A percentile compares a stretch with the other conserved stretches of the same genome.
phyloP scores from a whole-genome alignment of 2,888 invertebrate genomes.

The Rhagium mordax region DNA sequence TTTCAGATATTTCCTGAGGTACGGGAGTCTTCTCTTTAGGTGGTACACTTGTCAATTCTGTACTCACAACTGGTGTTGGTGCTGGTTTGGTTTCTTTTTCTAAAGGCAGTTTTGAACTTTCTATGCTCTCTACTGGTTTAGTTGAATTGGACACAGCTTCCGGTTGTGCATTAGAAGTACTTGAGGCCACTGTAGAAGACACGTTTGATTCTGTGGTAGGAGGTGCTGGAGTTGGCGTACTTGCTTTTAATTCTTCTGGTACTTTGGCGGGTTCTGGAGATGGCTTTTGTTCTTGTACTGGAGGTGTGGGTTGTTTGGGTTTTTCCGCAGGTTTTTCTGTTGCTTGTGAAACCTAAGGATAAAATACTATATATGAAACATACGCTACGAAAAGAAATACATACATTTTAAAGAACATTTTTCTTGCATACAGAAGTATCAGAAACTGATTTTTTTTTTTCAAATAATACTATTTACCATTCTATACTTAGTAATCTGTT shows the following conservation, averaged over 20 bases:
- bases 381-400: no score
- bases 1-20: slow-evolving; percentile 22
- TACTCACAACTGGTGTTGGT: not conserved
- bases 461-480: no score
- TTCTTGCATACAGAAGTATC: no score
- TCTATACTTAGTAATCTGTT: no score
- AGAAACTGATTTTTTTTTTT: no score
- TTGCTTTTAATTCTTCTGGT: slow-evolving; percentile 53
- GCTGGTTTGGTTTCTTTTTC: slow-evolving; percentile 6
- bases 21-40: slow-evolving; percentile 11
- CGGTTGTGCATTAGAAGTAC: slow-evolving; percentile 16
- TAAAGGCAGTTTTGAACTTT: slow-evolving; percentile 1
- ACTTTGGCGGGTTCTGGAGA: slow-evolving; percentile 51
- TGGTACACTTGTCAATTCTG: slow-evolving; percentile 6
- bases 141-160: slow-evolving; percentile 8
- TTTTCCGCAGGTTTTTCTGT: slow-evolving; percentile 29
- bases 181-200: slow-evolving; percentile 23
- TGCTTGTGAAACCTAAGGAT: slow-evolving; percentile 21
- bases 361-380: not conserved
- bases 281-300: slow-evolving; percentile 34
- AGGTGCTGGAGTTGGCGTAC: slow-evolving; percentile 59
- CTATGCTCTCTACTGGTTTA: slow-evolving; percentile 3
- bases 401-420: no score
- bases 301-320: slow-evolving; percentile 58
- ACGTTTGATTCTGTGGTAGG: slow-evolving; percentile 30